Evolutionary conservation across 2,797 vertebrate genomes (phyloP).

Genomic region (Chaunax sp.): DNA sequence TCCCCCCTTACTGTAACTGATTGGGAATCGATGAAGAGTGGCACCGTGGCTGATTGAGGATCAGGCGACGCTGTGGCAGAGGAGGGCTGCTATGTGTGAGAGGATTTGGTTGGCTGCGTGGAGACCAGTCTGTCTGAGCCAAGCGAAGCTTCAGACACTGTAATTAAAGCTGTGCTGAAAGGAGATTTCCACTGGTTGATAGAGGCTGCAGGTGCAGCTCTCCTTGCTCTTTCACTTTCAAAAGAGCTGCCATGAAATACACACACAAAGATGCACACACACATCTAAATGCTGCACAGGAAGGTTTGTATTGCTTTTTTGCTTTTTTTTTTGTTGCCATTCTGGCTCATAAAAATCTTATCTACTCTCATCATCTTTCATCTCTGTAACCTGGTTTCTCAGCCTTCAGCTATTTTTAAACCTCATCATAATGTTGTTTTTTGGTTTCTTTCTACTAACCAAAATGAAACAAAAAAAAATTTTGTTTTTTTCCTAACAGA

Average conservation of each 20-base stretch:
- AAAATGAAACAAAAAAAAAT: too few relatives aligned
- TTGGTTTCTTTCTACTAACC: not conserved
- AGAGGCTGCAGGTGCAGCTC: slow-evolving; percentile 76
- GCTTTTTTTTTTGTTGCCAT: too few relatives aligned
- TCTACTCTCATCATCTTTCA: slow-evolving; percentile 5
- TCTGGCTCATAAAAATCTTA: slow-evolving; percentile 22
- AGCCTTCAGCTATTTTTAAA: slow-evolving; percentile 13
- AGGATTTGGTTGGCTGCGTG: slow-evolving; percentile 61
- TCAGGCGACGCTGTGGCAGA: slow-evolving; percentile 58
- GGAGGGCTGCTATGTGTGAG: slow-evolving; percentile 59
- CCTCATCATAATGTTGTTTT: not conserved
- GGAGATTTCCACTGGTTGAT: slow-evolving; percentile 74
- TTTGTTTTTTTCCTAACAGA: not conserved
- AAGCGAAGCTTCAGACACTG: slow-evolving; percentile 61
- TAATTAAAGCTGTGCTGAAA: slow-evolving; percentile 81
- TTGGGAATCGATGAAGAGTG: slow-evolving; percentile 76
- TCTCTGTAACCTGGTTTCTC: slow-evolving; percentile 17
- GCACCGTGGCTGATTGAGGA: slow-evolving; percentile 74
- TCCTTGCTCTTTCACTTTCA: slow-evolving; percentile 63
- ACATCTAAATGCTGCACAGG: slow-evolving; percentile 2
- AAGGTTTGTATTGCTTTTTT: slow-evolving; percentile 25
- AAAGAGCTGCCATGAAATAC: slow-evolving; percentile 37
- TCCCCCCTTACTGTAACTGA: slow-evolving; percentile 78
- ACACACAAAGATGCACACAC: slow-evolving; percentile 6
- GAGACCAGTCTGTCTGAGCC: slow-evolving; percentile 65